Conservation (phyloP, 2,797 vertebrate genomes). For the Macrochelys suwanniensis region DNA sequence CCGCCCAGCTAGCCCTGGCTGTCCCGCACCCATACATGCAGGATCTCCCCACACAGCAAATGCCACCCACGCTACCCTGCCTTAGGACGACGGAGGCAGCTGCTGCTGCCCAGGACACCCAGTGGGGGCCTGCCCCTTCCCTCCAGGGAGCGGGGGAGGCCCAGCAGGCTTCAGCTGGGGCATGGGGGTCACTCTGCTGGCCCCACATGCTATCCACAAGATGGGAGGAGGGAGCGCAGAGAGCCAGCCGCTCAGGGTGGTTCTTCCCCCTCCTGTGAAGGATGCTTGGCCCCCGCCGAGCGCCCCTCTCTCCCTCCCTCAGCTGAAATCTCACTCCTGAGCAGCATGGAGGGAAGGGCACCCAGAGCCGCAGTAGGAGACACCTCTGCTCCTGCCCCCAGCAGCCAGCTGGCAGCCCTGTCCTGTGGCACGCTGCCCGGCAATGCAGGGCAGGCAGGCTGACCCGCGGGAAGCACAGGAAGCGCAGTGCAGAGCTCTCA, state of each 20-base stretch:
- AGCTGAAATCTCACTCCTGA: background rate
- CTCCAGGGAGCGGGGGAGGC: background rate
- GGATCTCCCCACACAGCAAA: background rate
- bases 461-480: background rate
- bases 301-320: background rate
- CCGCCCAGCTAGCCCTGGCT: too few species aligned
- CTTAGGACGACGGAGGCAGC: background rate
- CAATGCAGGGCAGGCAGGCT: background rate
- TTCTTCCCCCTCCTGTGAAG: background rate
- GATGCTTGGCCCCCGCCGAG: background rate
- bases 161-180: too few species aligned
- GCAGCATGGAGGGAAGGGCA: background rate
- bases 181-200: too few species aligned
- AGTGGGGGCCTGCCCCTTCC: background rate
- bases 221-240: background rate
- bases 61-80: fast-evolving
- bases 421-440: background rate
- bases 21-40: background rate
- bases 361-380: background rate
- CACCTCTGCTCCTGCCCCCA: background rate
- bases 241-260: background rate
- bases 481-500: background rate
- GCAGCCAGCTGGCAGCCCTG: background rate
- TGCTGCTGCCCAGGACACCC: background rate
- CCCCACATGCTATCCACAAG: too few species aligned